A percentile compares a stretch with the other conserved stretches of the same genome.
phyloP scores from a whole-genome alignment of 2,797 vertebrate genomes.

The Microctenopoma steveboyesi region DNA sequence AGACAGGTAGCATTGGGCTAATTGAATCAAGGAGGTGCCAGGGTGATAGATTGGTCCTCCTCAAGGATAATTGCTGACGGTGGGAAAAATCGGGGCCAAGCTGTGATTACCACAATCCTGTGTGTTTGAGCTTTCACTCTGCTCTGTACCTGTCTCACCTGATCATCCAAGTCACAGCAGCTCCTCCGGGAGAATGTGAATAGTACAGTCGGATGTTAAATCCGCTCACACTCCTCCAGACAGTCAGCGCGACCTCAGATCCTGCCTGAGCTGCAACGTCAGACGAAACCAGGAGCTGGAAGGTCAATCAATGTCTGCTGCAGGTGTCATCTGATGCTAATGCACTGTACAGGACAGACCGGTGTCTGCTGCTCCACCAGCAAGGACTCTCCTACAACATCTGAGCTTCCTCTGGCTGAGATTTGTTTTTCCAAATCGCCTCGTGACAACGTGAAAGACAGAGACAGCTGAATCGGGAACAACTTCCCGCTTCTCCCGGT shows the following conservation, averaged over 20 bases:
- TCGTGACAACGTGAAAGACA: too few relatives aligned
- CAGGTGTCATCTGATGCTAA: constrained; percentile 59
- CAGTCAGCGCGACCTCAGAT: constrained; percentile 25
- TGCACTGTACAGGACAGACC: constrained; percentile 4
- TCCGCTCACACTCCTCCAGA: constrained; percentile 5
- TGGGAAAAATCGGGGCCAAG: constrained; percentile 22
- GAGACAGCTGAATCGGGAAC: background rate
- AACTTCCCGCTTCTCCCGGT: too few relatives aligned
- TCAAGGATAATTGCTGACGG: constrained; percentile 55
- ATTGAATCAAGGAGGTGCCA: constrained; percentile 64
- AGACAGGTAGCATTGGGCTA: constrained; percentile 4
- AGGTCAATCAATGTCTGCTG: constrained; percentile 62
- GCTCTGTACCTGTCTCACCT: constrained; percentile 37
- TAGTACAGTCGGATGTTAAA: constrained; percentile 18
- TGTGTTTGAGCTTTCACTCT: background rate
- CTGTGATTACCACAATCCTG: constrained; percentile 29
- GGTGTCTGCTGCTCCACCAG: constrained; percentile 1
- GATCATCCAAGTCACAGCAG: background rate
- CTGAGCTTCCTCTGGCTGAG: background rate
- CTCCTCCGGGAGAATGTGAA: background rate
- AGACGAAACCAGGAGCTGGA: constrained; percentile 51
- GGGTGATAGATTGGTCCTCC: constrained; percentile 43
- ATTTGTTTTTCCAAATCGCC: background rate
- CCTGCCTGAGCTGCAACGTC: constrained; percentile 29
- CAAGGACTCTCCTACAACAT: constrained; percentile 48